Conservation (phyloP, 92 coral and sea anemone genomes). For the Paragorgia papillata region DNA sequence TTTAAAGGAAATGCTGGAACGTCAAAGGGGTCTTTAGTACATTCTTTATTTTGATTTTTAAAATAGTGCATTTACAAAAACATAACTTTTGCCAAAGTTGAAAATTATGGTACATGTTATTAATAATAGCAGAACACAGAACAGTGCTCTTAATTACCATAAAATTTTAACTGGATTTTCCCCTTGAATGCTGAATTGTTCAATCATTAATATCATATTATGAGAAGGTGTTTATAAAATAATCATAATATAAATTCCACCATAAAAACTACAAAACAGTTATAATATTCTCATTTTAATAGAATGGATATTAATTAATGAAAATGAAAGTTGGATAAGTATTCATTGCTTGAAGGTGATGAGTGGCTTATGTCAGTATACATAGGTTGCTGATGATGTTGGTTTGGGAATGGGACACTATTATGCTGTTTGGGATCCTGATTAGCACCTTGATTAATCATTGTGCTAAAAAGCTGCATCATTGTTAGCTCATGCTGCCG, state of each 20-base stretch:
- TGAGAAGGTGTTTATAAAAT: too few species aligned
- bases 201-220: too few species aligned
- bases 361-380: slow-evolving; percentile 23
- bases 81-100: too few species aligned
- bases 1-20: neutral
- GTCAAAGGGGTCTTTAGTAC: neutral
- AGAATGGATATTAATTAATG: neutral
- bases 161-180: too few species aligned
- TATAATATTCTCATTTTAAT: neutral
- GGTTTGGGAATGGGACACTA: neutral
- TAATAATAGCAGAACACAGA: too few species aligned
- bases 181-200: too few species aligned
- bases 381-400: slow-evolving; percentile 20
- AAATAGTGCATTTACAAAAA: too few species aligned
- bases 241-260: slow-evolving; percentile 1
- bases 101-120: too few species aligned
- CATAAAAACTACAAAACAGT: neutral
- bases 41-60: too few species aligned
- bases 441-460: neutral
- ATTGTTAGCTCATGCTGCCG: slow-evolving; percentile 15
- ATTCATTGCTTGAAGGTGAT: slow-evolving; percentile 18
- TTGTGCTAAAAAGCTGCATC: slow-evolving; percentile 29
- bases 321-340: slow-evolving; percentile 13
- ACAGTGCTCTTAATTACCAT: too few species aligned
- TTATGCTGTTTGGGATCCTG: neutral